Evolutionary conservation across 1,140 invertebrate species (phyloP).

Genomic region (Eupeodes corollae): DNA sequence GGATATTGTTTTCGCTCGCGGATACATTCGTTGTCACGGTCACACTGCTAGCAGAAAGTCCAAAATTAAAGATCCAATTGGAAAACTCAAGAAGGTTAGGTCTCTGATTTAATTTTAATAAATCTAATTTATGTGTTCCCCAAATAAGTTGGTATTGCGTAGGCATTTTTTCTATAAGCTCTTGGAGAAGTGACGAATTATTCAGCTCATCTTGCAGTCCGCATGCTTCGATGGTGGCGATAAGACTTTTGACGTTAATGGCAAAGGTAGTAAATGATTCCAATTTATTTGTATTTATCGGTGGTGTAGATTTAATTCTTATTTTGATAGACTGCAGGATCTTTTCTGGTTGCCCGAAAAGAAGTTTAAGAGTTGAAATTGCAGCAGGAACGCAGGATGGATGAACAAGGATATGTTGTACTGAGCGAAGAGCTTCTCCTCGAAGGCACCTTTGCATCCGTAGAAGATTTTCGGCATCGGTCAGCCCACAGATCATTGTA

Average conservation of each 20-base stretch:
- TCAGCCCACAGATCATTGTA: not conserved
- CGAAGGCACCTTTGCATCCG: constrained; percentile 1
- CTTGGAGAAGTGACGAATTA: too few species aligned
- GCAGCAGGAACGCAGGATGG: too few species aligned
- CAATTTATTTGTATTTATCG: not conserved
- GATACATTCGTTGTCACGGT: too few species aligned
- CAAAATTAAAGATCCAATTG: constrained; percentile 1
- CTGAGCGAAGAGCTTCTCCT: too few species aligned
- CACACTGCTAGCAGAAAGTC: not conserved
- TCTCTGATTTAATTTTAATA: not conserved
- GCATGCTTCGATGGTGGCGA: not conserved
- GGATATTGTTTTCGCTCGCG: not conserved
- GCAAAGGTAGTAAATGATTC: not conserved
- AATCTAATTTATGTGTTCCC: too few species aligned
- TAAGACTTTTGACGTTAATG: not conserved
- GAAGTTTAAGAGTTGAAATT: too few species aligned
- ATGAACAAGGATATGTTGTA: too few species aligned
- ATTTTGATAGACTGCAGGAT: too few species aligned
- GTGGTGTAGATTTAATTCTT: not conserved
- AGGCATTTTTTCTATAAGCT: too few species aligned
- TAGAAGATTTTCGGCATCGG: constrained; percentile 1
- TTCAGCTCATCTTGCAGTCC: too few species aligned
- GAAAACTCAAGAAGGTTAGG: not conserved
- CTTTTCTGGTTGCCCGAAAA: too few species aligned
- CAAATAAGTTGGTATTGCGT: too few species aligned